Percentiles rank a stretch among this genome's conserved stretches.
These are phyloP conservation scores for Cebus imitator DNA, from an alignment of 2,113 vertebrate genomes.

Conservation along the genomic window DNA sequence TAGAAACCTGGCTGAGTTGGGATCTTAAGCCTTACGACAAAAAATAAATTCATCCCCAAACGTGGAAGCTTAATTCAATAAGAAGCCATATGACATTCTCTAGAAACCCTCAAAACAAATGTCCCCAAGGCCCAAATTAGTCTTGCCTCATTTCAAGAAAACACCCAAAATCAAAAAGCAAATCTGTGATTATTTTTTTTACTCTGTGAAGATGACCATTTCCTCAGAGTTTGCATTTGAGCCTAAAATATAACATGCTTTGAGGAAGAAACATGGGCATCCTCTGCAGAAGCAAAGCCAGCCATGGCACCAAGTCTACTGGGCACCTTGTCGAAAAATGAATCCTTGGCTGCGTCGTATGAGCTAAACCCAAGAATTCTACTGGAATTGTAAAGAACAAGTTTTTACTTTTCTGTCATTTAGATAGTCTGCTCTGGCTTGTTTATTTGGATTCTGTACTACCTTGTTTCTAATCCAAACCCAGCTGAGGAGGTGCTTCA, in stretches of 20 bases:
- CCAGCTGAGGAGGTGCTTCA: slow-evolving; percentile 50
- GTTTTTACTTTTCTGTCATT: not conserved
- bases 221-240: not conserved
- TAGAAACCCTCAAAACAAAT: slow-evolving; percentile 60
- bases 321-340: not conserved
- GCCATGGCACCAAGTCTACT: rapidly evolving
- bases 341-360: not conserved
- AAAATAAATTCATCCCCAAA: slow-evolving; percentile 51
- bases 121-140: slow-evolving; percentile 53
- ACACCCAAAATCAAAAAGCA: slow-evolving; percentile 42
- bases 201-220: slow-evolving; percentile 27
- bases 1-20: slow-evolving; percentile 42
- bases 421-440: slow-evolving; percentile 9
- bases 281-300: not conserved
- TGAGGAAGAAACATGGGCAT: not conserved
- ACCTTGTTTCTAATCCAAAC: slow-evolving; percentile 57
- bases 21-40: slow-evolving; percentile 30
- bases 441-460: slow-evolving; percentile 56
- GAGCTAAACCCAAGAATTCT: not conserved
- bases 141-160: slow-evolving; percentile 58
- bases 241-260: not conserved
- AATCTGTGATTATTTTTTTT: not conserved
- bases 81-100: slow-evolving; percentile 29
- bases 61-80: slow-evolving; percentile 47
- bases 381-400: not conserved